Base-by-base conservation (phyloP, 2,113 vertebrate genomes). In the Carassius carassius region DNA sequence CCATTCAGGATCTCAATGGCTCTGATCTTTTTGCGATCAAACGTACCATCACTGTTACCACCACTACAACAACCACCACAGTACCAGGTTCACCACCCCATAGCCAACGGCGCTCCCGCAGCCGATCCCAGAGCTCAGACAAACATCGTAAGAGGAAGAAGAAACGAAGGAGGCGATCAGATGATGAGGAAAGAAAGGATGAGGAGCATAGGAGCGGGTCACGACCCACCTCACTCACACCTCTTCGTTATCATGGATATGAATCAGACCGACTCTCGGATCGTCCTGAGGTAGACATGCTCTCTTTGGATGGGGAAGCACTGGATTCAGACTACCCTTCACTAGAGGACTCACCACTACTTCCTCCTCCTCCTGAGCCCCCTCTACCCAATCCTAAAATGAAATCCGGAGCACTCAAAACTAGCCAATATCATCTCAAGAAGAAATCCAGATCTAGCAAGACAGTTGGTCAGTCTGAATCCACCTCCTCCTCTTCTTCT, bases 1-100 rank as follows among this genome's bases (percentile, higher is more conserved):
- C 97, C 1, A 97, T 98, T 87, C 97, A 98, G 86, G 97, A 98
- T 85, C 95, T 98, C 2, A 98, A 96, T 1, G 96, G 97, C n/a
- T 94, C 97, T 0, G 96, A 98, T 11, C 94, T 98, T 0, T 97
- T 98, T 13, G 95, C 97, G 82, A 98, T 98, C 86, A 98, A 98
- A 78, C 92, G 97, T n/a, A 98, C 97, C 81, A 98, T 98, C 88
- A 98, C 97, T 0, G 97, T 98, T 16, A 95, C 93, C 8, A 95
- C 92, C 81, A 95, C 81, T 85, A 92, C 87, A 23, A 96, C 60
- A n/a, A 94, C 90, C 77, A 93, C 82, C 89, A 94, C 85, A 0
- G 88, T 95, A 12, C 93, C 94, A 0, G 94, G 93, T 17, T 95
- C 94, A 0, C 96, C 93, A 19, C 41, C 41, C 41, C 41, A 41